Evolutionary conservation across 2,888 invertebrate genomes (phyloP), one percentile per base, ranked within the genome.

Genomic region (Ischnura elegans): DNA sequence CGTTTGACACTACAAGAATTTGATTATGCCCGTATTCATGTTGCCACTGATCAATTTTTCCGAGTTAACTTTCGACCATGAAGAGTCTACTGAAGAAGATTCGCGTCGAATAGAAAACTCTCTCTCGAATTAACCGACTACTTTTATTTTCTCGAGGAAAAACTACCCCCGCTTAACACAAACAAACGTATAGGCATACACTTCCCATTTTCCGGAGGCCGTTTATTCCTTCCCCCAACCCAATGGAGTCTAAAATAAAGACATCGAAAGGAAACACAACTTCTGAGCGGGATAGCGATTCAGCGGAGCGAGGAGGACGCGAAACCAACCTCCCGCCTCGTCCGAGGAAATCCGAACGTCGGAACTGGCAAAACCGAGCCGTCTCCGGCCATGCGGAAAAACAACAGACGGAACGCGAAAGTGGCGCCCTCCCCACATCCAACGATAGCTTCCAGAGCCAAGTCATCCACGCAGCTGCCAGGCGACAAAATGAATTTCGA

Each of bases 301-400:
- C 76, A 76, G 29, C 76, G 4, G 76, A 76, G 76, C 76, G n/a
- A 8, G 36, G 76, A 76, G 36, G 36, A 36, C 29, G 36, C 61
- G 1, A 61, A 61, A 25, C 61, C 25, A 61, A 25, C n/a, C n/a
- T 19, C 61, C 66, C 66, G 29, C 29, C 76, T 76, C 29, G 76
- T 61, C 76, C 29, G 36, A 76, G 36, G 76, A 76, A 61, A 76
- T 76, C 76, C 13, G 76, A 76, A 36, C 61, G 61, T 61, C n/a
- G 61, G n/a, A 61, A 25, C n/a, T 25, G 61, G n/a, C 25, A 61
- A 61, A 76, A 13, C 29, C 29, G 10, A 76, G 29, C 76, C 76
- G 76, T 76, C 29, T 76, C 76, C 76, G 36, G 76, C 76, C 76
- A 76, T 76, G 76, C 36, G 76, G 76, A 76, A 76, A 76, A 76